These are phyloP conservation scores for Sebastes alutus DNA, from an alignment of 2,797 vertebrate genomes.

Conservation along the genomic window DNA sequence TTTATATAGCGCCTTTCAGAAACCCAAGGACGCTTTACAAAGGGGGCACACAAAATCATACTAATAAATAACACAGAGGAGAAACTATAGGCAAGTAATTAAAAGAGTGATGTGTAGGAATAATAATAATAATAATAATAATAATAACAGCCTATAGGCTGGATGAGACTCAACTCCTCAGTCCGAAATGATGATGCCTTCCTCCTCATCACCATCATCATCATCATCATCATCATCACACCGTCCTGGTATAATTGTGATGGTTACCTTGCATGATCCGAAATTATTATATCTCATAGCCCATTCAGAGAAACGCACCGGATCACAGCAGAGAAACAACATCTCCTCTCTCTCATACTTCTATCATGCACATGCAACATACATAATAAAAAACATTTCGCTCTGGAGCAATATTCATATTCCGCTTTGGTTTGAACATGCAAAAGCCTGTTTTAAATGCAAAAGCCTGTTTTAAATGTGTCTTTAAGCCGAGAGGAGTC, in stretches of 20 bases:
- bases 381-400: neutral
- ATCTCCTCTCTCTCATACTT: slow-evolving; percentile 16
- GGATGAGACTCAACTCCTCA: neutral
- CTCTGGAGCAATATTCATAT: neutral
- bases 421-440: neutral
- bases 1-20: no score
- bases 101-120: no score
- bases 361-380: slow-evolving; percentile 13
- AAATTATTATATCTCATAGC: slow-evolving; percentile 15
- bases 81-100: no score
- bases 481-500: slow-evolving; percentile 41
- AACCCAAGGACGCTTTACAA: no score
- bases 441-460: neutral
- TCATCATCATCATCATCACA: neutral
- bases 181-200: neutral
- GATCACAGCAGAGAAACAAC: slow-evolving; percentile 22
- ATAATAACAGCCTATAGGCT: neutral
- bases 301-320: slow-evolving; percentile 22
- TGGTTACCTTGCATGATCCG: slow-evolving; percentile 12
- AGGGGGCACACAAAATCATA: no score
- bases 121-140: no score
- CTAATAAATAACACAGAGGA: no score
- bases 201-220: neutral
- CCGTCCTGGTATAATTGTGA: slow-evolving; percentile 7
- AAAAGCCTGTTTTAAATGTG: neutral